Evolutionary conservation across 2,797 vertebrate genomes (phyloP).

Genomic region (Pseudochirops cupreus): DNA sequence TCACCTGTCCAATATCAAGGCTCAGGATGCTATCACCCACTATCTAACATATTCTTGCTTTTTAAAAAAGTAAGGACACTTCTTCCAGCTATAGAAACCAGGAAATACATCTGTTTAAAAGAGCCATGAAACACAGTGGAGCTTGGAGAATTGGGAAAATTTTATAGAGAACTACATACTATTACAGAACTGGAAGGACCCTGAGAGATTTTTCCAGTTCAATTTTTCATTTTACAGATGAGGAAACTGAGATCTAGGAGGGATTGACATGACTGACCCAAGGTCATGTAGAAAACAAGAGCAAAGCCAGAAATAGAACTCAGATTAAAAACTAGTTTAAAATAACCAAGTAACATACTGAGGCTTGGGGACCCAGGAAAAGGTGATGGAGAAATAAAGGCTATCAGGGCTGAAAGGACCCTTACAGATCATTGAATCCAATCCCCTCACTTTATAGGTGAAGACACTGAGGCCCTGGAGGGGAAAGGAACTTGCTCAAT

Average conservation of each 20-base stretch:
- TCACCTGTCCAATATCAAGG: slow-evolving; percentile 51
- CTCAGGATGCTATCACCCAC: slow-evolving; percentile 42
- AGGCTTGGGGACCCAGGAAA: not conserved
- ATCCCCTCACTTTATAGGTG: not conserved
- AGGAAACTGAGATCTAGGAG: not conserved
- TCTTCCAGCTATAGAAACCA: not conserved
- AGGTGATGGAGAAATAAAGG: not conserved
- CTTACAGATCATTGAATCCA: not conserved
- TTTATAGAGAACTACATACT: not conserved
- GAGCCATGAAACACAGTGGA: not conserved
- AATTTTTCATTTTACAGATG: not conserved
- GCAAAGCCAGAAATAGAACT: not conserved
- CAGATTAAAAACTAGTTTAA: not conserved
- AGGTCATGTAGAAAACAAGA: not conserved
- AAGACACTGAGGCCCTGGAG: too few relatives aligned
- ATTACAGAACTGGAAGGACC: not conserved
- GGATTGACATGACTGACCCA: not conserved
- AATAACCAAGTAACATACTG: not conserved
- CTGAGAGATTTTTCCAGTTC: not conserved
- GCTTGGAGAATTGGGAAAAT: not conserved
- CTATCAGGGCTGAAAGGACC: not conserved
- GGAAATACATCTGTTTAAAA: not conserved
- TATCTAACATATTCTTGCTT: slow-evolving; percentile 20
- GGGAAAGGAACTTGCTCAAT: not conserved
- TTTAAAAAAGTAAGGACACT: not conserved